Conservation (phyloP, 2,113 vertebrate species). For the Tragelaphus imberbis region DNA sequence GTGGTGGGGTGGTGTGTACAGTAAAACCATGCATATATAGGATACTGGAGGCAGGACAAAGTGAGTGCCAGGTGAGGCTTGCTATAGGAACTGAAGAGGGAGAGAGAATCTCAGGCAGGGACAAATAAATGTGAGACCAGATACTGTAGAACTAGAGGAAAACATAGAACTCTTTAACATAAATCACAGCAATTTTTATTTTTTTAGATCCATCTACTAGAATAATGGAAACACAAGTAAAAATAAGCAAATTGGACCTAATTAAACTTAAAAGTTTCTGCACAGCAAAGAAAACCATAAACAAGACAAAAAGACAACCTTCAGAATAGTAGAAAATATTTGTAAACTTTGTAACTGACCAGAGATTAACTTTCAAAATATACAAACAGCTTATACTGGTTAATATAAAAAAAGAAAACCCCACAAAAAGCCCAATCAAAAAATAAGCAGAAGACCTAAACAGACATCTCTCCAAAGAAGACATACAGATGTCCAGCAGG, state of each 20-base stretch:
- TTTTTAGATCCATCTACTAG: neutral
- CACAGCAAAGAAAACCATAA: neutral
- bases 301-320: neutral
- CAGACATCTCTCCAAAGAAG: neutral
- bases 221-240: neutral
- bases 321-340: neutral
- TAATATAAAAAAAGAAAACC: neutral
- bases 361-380: neutral
- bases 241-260: neutral
- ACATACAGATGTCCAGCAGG: neutral
- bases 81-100: neutral
- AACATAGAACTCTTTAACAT: neutral
- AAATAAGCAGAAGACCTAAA: neutral
- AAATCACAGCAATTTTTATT: neutral
- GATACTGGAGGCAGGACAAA: neutral
- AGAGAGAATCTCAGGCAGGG: neutral
- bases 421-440: neutral
- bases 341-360: neutral
- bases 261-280: neutral
- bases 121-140: neutral
- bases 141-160: neutral
- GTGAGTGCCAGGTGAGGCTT: neutral
- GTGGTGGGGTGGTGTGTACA: too few species aligned
- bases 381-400: neutral
- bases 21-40: neutral